Conservation (phyloP, 2,113 vertebrate species). For the Taxidea taxus region DNA sequence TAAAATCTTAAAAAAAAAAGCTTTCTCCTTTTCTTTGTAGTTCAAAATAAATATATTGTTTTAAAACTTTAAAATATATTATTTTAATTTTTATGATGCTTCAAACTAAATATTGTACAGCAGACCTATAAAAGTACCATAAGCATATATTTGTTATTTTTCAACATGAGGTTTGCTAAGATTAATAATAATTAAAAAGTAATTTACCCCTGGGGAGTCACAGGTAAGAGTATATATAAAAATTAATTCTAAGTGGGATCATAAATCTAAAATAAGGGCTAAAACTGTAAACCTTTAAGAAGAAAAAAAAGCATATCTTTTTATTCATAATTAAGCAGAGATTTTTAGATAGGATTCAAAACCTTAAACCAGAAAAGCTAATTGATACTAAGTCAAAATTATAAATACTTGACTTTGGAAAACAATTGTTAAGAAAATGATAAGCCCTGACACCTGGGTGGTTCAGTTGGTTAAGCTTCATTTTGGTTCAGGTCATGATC, state of each 20-base stretch:
- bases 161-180: neutral
- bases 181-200: conserved; percentile 29
- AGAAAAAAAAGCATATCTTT: neutral
- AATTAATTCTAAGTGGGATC: neutral
- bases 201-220: neutral
- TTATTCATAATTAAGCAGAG: neutral
- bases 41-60: conserved; percentile 10
- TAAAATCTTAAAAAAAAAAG: too few relatives aligned
- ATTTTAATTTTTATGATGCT: conserved; percentile 16
- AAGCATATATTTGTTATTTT: conserved; percentile 19
- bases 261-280: conserved; percentile 3
- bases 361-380: neutral
- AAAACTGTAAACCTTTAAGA: neutral
- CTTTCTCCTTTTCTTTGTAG: neutral
- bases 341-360: neutral
- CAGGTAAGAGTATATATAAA: neutral
- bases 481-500: neutral
- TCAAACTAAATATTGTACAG: neutral
- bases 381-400: neutral
- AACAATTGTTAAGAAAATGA: neutral
- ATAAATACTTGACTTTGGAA: neutral
- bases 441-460: too few relatives aligned
- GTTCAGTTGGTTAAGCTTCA: too few relatives aligned
- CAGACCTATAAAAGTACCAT: neutral
- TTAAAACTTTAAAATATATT: conserved; percentile 3